Evolutionary conservation across 2,797 vertebrate genomes (phyloP).

Genomic region (Chaunax sp.): DNA sequence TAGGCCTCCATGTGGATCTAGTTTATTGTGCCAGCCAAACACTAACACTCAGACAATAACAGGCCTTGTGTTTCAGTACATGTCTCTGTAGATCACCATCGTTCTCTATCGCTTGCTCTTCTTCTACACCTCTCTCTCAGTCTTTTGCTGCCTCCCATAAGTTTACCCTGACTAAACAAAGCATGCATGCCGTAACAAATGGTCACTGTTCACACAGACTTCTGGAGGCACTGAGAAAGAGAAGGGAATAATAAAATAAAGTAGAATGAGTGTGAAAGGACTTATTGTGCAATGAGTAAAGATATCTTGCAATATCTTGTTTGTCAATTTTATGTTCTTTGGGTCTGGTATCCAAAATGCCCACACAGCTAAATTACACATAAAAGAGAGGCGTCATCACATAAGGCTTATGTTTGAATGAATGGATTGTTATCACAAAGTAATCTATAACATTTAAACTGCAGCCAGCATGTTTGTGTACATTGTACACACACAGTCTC

Average conservation of each 20-base stretch:
- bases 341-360: no score
- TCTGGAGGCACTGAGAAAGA: no score
- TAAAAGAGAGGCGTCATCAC: background rate
- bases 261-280: background rate
- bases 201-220: background rate
- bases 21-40: slow-evolving; percentile 41
- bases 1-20: slow-evolving; percentile 49
- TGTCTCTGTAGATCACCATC: slow-evolving; percentile 40
- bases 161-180: background rate
- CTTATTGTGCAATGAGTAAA: slow-evolving; percentile 18
- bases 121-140: background rate
- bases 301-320: no score
- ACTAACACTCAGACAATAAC: slow-evolving; percentile 37
- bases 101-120: slow-evolving; percentile 31
- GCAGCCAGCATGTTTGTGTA: no score
- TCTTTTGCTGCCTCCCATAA: background rate
- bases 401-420: background rate
- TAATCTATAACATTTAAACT: no score
- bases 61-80: slow-evolving; percentile 40
- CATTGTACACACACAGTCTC: no score
- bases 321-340: no score
- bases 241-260: no score
- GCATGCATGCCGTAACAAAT: background rate
- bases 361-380: no score
- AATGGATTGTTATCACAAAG: no score